These are phyloP conservation scores for Gryllus longicercus DNA, from an alignment of 2,888 invertebrate species.

Conservation along the genomic window DNA sequence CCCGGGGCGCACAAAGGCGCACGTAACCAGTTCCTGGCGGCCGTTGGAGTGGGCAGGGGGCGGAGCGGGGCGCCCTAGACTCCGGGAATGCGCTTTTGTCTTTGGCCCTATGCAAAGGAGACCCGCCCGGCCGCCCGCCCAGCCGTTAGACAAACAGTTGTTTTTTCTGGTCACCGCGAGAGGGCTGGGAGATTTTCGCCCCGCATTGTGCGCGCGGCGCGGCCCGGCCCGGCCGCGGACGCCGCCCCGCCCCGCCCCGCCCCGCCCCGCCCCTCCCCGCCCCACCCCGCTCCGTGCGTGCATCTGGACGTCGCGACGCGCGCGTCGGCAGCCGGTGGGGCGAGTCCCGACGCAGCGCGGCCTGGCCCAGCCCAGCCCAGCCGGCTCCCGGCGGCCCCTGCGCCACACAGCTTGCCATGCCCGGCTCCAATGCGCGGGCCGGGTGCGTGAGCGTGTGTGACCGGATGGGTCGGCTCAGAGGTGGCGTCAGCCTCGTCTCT, in stretches of 20 bases:
- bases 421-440: too few relatives aligned
- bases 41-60: neutral
- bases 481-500: too few relatives aligned
- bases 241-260: neutral
- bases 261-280: neutral
- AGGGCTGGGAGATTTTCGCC: neutral
- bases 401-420: too few relatives aligned
- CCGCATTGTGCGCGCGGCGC: neutral
- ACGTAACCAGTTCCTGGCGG: neutral
- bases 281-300: neutral
- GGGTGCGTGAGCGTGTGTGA: too few relatives aligned
- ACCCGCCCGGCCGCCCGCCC: neutral
- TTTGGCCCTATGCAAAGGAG: slow-evolving; percentile 10
- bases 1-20: neutral
- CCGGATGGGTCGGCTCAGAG: too few relatives aligned
- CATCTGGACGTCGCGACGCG: neutral
- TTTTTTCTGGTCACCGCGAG: slow-evolving; percentile 17
- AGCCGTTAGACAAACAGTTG: slow-evolving; percentile 17
- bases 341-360: too few relatives aligned
- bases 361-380: too few relatives aligned
- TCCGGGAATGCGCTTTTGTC: slow-evolving; percentile 5
- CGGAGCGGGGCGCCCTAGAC: neutral
- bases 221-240: neutral
- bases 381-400: too few relatives aligned
- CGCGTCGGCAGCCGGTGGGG: too few relatives aligned